Evolutionary conservation across 1,140 invertebrate genomes (phyloP).

Genomic region (Musca domestica): DNA sequence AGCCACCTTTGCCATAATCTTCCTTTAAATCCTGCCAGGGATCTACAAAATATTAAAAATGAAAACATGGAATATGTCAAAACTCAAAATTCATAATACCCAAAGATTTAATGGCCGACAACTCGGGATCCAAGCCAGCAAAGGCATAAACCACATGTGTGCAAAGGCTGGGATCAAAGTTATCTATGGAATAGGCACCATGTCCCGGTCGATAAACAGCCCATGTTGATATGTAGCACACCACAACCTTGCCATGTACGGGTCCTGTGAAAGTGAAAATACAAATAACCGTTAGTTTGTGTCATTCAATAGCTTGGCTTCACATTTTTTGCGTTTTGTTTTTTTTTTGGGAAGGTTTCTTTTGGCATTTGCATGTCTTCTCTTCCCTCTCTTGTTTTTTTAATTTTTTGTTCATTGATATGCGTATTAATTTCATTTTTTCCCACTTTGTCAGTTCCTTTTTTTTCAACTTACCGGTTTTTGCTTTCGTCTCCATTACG

Average conservation of each 20-base stretch:
- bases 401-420: neutral
- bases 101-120: slow-evolving; percentile 65
- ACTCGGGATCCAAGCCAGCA: slow-evolving; percentile 69
- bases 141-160: slow-evolving; percentile 88
- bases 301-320: slow-evolving; percentile 1
- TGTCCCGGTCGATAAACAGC: slow-evolving; percentile 66
- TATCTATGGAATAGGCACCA: slow-evolving; percentile 65
- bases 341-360: neutral
- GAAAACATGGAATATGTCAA: neutral
- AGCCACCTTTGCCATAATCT: slow-evolving; percentile 71
- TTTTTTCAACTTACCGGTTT: slow-evolving; percentile 20
- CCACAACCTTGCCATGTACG: slow-evolving; percentile 64
- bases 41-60: slow-evolving; percentile 56
- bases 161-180: slow-evolving; percentile 76
- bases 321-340: neutral
- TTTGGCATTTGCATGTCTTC: slow-evolving; percentile 1
- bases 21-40: slow-evolving; percentile 74
- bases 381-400: neutral
- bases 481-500: slow-evolving; percentile 16
- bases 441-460: neutral
- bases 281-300: neutral
- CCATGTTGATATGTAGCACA: slow-evolving; percentile 79
- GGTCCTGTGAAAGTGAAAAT: slow-evolving; percentile 49
- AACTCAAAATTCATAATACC: slow-evolving; percentile 52
- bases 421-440: neutral